Evolutionary conservation across 2,797 vertebrate species (phyloP).

Genomic region (Paedocypris micromegethes): DNA sequence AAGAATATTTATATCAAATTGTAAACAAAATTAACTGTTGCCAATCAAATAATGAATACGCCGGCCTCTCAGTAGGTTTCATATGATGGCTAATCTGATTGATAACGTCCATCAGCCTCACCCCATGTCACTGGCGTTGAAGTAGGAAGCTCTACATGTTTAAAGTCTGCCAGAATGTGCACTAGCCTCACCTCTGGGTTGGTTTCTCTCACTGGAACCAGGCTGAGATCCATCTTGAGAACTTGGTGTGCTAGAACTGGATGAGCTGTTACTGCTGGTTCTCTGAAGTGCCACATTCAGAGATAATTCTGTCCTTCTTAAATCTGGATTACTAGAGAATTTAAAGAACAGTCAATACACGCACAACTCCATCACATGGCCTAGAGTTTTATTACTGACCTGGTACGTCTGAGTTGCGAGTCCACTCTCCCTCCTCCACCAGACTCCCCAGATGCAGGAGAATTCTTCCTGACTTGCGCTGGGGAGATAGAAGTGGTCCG

Average conservation of each 20-base stretch:
- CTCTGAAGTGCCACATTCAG: conserved; percentile 85
- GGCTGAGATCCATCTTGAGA: conserved; percentile 87
- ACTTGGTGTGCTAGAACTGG: conserved; percentile 90
- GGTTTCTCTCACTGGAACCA: conserved; percentile 74
- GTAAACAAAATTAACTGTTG: too few relatives aligned
- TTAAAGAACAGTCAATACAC: conserved; percentile 12
- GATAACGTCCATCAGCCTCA: too few relatives aligned
- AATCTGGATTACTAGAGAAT: conserved; percentile 54
- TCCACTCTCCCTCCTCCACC: conserved; percentile 71
- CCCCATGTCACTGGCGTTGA: too few relatives aligned
- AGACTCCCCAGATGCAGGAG: conserved; percentile 83
- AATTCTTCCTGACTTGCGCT: conserved; percentile 90
- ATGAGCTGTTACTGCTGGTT: conserved; percentile 90
- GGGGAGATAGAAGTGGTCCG: conserved; percentile 95
- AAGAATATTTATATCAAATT: too few relatives aligned
- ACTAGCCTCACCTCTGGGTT: conserved; percentile 77
- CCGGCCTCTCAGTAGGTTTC: too few relatives aligned
- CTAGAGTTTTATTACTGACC: conserved; percentile 60
- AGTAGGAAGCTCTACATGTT: too few relatives aligned
- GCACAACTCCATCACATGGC: background rate
- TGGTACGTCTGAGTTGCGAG: conserved; percentile 83
- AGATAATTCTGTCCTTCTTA: conserved; percentile 81
- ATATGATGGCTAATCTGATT: too few relatives aligned
- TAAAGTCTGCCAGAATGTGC: too few relatives aligned
- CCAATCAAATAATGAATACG: too few relatives aligned